These are phyloP conservation scores for Pelochelys cantorii DNA, from an alignment of 2,797 vertebrate species.

Conservation along the genomic window DNA sequence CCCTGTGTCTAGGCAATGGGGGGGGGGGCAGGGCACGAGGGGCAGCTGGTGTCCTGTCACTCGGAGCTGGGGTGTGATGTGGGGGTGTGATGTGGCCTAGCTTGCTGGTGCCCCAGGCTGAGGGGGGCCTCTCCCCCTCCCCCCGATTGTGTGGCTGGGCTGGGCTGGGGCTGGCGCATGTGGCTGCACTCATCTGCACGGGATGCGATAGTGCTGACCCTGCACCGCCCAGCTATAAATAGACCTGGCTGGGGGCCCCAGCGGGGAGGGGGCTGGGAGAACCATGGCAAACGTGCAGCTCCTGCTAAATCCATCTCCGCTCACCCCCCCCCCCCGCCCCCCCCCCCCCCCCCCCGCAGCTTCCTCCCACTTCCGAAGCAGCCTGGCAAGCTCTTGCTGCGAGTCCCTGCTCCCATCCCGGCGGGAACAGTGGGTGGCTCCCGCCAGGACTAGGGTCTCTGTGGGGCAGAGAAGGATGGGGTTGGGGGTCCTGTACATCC, in stretches of 20 bases:
- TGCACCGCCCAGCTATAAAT: conserved; percentile 11
- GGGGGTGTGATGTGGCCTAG: not conserved
- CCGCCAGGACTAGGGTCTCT: not conserved
- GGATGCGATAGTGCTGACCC: not conserved
- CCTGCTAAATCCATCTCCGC: not conserved
- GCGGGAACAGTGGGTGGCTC: not conserved
- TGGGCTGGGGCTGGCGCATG: too few relatives aligned
- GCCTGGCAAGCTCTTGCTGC: not conserved
- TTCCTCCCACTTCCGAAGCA: conserved; percentile 18
- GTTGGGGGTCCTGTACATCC: not conserved
- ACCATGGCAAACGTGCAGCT: conserved; percentile 12
- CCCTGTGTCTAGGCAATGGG: not conserved
- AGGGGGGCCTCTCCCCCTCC: too few relatives aligned
- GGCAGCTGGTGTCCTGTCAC: too few relatives aligned
- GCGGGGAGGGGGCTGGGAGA: conserved; percentile 23
- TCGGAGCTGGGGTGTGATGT: too few relatives aligned
- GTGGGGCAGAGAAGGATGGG: not conserved
- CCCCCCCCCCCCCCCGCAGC: not conserved
- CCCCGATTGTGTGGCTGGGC: too few relatives aligned
- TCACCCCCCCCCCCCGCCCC: not conserved
- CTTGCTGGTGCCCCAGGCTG: too few relatives aligned
- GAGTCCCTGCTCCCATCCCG: not conserved
- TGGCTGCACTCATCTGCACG: not conserved
- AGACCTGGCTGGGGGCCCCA: conserved; percentile 24
- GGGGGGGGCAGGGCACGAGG: too few relatives aligned